These are phyloP conservation scores for Montipora capitata DNA, from an alignment of 92 coral and sea anemone genomes.

Conservation along the genomic window DNA sequence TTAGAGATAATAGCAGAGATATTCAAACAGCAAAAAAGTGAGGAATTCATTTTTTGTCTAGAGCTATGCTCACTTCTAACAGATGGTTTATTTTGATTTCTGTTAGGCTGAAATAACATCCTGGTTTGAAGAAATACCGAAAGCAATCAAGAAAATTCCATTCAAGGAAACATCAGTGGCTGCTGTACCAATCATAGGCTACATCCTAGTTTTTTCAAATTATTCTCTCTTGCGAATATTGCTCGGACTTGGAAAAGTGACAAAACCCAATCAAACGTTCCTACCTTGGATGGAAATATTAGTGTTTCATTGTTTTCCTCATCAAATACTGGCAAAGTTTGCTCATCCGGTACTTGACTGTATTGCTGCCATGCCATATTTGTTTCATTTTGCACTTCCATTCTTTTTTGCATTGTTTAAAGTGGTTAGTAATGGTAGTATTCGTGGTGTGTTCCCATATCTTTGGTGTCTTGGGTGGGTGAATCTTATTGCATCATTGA, in stretches of 20 bases:
- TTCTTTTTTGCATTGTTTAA: slow-evolving; percentile 88
- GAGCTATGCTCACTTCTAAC: neutral
- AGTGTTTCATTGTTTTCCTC: slow-evolving; percentile 98
- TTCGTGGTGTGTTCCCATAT: slow-evolving; percentile 91
- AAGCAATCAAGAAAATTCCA: slow-evolving; percentile 88
- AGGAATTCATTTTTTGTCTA: too few species aligned
- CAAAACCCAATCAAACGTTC: slow-evolving; percentile 91
- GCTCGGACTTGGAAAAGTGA: slow-evolving; percentile 86
- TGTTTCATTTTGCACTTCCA: slow-evolving; percentile 96
- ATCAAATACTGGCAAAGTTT: slow-evolving; percentile 95
- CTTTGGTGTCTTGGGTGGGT: slow-evolving; percentile 99
- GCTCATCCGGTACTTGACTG: slow-evolving; percentile 98
- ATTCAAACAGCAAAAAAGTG: too few species aligned
- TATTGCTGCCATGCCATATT: slow-evolving; percentile 95
- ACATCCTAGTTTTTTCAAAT: slow-evolving; percentile 88
- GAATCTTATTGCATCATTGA: slow-evolving; percentile 89
- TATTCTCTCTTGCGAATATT: slow-evolving; percentile 86
- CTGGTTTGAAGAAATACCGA: slow-evolving; percentile 91
- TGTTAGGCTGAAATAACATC: slow-evolving; percentile 92
- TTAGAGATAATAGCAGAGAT: too few species aligned
- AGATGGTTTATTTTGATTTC: slow-evolving; percentile 12
- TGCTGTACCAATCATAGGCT: slow-evolving; percentile 84
- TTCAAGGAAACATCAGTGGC: slow-evolving; percentile 81
- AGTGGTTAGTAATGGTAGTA: slow-evolving; percentile 83
- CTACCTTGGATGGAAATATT: slow-evolving; percentile 96